Base-by-base conservation (phyloP, 2,888 invertebrate species). In the Stratiomys singularior region DNA sequence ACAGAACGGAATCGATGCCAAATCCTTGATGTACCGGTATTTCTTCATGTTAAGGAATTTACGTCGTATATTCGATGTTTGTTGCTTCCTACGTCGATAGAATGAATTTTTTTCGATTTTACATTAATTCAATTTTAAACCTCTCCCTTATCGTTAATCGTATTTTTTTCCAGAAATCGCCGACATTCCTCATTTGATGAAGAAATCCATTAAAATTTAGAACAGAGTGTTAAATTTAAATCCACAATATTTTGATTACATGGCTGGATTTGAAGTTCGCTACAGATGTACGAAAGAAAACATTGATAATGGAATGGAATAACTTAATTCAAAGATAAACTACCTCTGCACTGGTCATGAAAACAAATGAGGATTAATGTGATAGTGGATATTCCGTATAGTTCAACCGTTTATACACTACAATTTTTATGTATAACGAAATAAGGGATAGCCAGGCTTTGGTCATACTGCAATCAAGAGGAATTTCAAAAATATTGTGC, bases 131-230 rank as follows among this genome's bases (percentile, higher is more conserved):
- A n/a, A n/a, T n/a, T n/a, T n/a, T n/a, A n/a, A n/a, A n/a, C n/a
- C n/a, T n/a, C n/a, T n/a, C n/a, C n/a, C n/a, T n/a, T n/a, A n/a
- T n/a, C n/a, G n/a, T 9, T 37, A 9, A 5, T 52, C 15, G 15
- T 13, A 52, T 56, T 58, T 18, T 77, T 69, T 79, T 78, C 11
- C 80, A 81, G 81, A 52, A 80, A 79, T 78, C 81, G 81, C n/a
- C 77, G 80, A n/a, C 81, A 79, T 78, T 81, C 81, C 46, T 78
- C 81, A 44, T 80, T 77, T 78, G 80, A 80, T 11, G 77, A 78
- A 74, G 77, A 80, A 69, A 72, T 71, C 25, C 60, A 69, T 52
- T 77, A 63, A 77, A 52, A 71, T 28, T 28, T 0, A 25, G 23
- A 21, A 13, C 67, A 18, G 28, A n/a, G 4, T 23, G 21, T 27